Evolutionary conservation across 2,113 vertebrate species (phyloP), one percentile per base, ranked within the genome.

Genomic region (Furnarius figulus): DNA sequence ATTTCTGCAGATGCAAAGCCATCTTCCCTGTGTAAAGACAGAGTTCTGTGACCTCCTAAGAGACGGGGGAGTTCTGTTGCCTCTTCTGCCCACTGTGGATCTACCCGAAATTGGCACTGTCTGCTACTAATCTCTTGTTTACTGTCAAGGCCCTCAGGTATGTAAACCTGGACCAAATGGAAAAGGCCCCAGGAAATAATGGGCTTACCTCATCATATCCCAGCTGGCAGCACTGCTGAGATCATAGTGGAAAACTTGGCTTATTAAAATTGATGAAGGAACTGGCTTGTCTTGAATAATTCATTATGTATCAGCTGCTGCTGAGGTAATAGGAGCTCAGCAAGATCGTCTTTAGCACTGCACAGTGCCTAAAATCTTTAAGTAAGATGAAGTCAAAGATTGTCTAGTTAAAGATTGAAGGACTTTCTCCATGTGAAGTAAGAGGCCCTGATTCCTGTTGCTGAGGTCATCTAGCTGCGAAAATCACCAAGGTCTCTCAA

Each of bases 181-280:
- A 95, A 87, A 89, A 62, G 39, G 31, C 56, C 53, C 44, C 61
- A 80, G 81, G 62, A 96, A 94, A 92, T 83, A 70, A 89, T 10
- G 39, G 73, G 66, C 37, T 95, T 92, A 97, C 73, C 27, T 96
- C 80, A 95, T 67, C 82, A 46, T 49, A 91, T 44, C 76, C 70
- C 76, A 93, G 89, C 87, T 87, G 88, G 87, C 68, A 94, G 73
- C 35, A 85, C 47, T 94, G 79, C 79, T 46, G n/a, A 94, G 79
- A 77, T 82, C 79, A 94, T 17, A 47, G 87, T 89, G 50, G 85
- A 95, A 97, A 96, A 96, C 75, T 95, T 87, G 47, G 80, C 88
- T 95, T 95, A 97, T 97, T 97, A 98, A 98, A 97, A 96, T 96
- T 95, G 97, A 97, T 96, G 97, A 97, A 90, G 82, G 74, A 96